phyloP scores from a whole-genome alignment of 2,888 invertebrate genomes.

The Nomada fucata region DNA sequence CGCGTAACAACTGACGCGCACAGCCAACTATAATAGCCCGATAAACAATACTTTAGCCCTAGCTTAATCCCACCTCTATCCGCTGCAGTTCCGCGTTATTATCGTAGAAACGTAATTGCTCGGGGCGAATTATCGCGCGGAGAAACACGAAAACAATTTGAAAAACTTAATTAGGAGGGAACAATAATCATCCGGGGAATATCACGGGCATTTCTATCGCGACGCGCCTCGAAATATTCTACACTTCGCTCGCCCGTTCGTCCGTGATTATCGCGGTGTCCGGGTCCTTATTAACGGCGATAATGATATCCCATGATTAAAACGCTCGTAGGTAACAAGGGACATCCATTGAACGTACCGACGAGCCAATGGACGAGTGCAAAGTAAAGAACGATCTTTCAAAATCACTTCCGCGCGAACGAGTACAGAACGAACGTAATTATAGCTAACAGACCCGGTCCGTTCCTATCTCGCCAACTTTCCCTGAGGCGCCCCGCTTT shows the following conservation, averaged over 20 bases:
- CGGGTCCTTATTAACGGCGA: slow-evolving; percentile 33
- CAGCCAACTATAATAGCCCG: background rate
- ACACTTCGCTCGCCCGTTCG: slow-evolving; percentile 4
- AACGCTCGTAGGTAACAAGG: background rate
- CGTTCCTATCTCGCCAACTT: slow-evolving; percentile 8
- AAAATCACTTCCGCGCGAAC: slow-evolving; percentile 40
- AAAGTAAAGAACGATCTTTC: slow-evolving; percentile 51
- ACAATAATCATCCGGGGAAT: too few relatives aligned
- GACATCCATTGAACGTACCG: background rate
- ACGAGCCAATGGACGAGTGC: slow-evolving; percentile 26
- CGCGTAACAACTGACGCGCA: background rate
- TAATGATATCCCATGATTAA: slow-evolving; percentile 48
- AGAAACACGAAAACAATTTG: background rate
- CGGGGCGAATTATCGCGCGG: background rate
- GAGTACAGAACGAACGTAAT: slow-evolving; percentile 40
- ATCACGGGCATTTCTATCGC: too few relatives aligned
- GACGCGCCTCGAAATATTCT: background rate
- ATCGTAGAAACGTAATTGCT: background rate
- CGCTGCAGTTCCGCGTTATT: slow-evolving; percentile 2
- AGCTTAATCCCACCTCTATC: slow-evolving; percentile 10
- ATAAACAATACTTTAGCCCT: slow-evolving; percentile 18
- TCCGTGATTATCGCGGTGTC: background rate
- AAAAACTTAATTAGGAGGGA: slow-evolving; percentile 2
- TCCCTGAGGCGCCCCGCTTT: background rate
- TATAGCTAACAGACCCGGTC: slow-evolving; percentile 27